Conservation (phyloP, 2,113 vertebrate species). For the Oophaga pumilio region DNA sequence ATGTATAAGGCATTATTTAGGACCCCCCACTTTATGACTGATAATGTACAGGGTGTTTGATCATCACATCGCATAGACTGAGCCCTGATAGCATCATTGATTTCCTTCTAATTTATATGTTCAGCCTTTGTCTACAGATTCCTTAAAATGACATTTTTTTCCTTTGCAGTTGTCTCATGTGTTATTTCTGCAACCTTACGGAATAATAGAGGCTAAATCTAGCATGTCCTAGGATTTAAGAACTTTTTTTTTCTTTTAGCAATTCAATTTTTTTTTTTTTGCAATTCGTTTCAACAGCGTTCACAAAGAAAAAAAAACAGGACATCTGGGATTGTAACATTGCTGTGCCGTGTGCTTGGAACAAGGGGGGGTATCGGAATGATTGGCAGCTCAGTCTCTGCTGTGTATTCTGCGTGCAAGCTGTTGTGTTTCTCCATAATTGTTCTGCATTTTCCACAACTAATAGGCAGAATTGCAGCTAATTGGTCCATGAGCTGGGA, state of each 20-base stretch:
- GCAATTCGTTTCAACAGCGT: slow-evolving; percentile 24
- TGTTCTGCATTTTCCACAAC: slow-evolving; percentile 57
- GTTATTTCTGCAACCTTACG: neutral
- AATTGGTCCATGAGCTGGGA: slow-evolving; percentile 55
- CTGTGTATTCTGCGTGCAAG: slow-evolving; percentile 52
- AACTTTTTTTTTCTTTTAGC: neutral
- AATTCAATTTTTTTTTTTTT: slow-evolving; percentile 6
- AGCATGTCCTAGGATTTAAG: neutral
- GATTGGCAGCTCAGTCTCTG: slow-evolving; percentile 52
- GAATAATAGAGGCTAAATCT: neutral
- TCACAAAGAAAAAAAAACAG: slow-evolving; percentile 30
- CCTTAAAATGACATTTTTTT: neutral
- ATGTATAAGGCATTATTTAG: too few species aligned
- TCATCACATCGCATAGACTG: neutral
- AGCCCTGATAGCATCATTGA: neutral
- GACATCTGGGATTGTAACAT: slow-evolving; percentile 57
- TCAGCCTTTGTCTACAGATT: neutral
- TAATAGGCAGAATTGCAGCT: slow-evolving; percentile 59
- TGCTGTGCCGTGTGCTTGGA: slow-evolving; percentile 40
- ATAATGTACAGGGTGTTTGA: neutral
- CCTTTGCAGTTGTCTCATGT: neutral
- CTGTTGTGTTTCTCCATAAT: slow-evolving; percentile 57
- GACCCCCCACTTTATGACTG: neutral
- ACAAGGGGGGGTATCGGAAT: slow-evolving; percentile 43
- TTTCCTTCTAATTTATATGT: neutral